Conservation (phyloP, 2,888 invertebrate species). For the Iselma pallidipennis region DNA sequence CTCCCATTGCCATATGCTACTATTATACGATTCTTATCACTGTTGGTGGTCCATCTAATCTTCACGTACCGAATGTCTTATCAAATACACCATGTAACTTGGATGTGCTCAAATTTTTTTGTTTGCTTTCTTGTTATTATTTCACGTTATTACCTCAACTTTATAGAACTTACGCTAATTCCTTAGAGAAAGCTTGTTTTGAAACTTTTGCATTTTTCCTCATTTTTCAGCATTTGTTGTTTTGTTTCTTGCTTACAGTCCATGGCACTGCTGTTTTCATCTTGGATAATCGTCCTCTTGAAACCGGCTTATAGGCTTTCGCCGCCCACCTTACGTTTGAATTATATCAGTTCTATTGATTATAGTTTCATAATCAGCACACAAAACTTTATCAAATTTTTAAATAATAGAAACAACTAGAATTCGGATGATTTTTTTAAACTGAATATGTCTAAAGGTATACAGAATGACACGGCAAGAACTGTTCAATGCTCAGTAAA, state of each 20-base stretch:
- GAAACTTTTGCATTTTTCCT: slow-evolving; percentile 1
- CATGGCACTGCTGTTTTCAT: slow-evolving; percentile 13
- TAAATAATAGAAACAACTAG: too few species aligned
- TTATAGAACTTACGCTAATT: background rate
- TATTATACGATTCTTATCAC: slow-evolving; percentile 7
- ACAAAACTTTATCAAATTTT: too few species aligned
- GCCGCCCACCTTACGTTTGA: too few species aligned
- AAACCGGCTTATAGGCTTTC: slow-evolving; percentile 8
- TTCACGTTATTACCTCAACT: background rate
- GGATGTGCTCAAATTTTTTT: too few species aligned
- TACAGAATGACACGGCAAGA: too few species aligned
- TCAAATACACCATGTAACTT: too few species aligned
- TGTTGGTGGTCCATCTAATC: slow-evolving; percentile 10
- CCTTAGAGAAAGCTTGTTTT: slow-evolving; percentile 2
- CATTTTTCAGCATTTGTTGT: background rate
- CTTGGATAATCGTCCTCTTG: slow-evolving; percentile 13
- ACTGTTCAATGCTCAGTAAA: slow-evolving; percentile 17
- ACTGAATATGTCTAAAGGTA: too few species aligned
- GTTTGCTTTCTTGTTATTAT: background rate
- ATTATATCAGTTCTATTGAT: too few species aligned
- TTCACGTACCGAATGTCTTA: background rate
- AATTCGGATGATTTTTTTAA: too few species aligned
- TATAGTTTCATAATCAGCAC: too few species aligned
- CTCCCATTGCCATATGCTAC: slow-evolving; percentile 14
- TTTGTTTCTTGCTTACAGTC: slow-evolving; percentile 10